Evolutionary conservation across 1,140 invertebrate species (phyloP).

Genomic region (Zaprionus ornatus): DNA sequence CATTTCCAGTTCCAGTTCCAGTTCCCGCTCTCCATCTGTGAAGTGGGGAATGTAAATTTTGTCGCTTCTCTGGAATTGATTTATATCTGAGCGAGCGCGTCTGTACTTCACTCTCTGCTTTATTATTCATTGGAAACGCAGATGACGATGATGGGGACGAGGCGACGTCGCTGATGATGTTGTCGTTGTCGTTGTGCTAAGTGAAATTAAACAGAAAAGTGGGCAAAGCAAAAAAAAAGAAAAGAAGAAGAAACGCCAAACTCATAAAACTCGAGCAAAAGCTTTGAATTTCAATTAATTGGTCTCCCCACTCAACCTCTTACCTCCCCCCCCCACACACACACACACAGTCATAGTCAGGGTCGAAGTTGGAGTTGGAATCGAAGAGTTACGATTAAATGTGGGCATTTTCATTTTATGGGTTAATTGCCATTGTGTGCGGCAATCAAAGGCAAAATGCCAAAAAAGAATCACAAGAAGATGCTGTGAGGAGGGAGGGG

Average conservation of each 20-base stretch:
- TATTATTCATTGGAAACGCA: constrained; percentile 80
- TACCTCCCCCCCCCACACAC: background rate
- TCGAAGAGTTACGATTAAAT: constrained; percentile 54
- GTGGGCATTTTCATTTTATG: constrained; percentile 79
- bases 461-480: constrained; percentile 42
- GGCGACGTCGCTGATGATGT: constrained; percentile 9
- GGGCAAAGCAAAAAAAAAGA: constrained; percentile 3
- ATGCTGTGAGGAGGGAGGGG: background rate
- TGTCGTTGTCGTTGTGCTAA: constrained; percentile 14
- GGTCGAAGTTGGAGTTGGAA: background rate
- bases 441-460: constrained; percentile 67
- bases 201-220: constrained; percentile 73
- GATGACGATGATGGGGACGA: constrained; percentile 33
- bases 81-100: constrained; percentile 62
- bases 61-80: constrained; percentile 79
- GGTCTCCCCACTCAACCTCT: constrained; percentile 23
- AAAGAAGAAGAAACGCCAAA: constrained; percentile 13
- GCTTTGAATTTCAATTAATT: constrained; percentile 82
- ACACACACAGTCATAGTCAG: background rate
- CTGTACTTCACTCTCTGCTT: constrained; percentile 68
- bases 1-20: constrained; percentile 6
- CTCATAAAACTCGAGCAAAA: constrained; percentile 68
- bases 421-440: constrained; percentile 79
- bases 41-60: constrained; percentile 74
- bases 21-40: background rate